A percentile compares a stretch with the other conserved stretches of the same genome.
These are phyloP conservation scores for Watsonalla cultraria DNA, from an alignment of 2,888 invertebrate genomes.

Conservation along the genomic window DNA sequence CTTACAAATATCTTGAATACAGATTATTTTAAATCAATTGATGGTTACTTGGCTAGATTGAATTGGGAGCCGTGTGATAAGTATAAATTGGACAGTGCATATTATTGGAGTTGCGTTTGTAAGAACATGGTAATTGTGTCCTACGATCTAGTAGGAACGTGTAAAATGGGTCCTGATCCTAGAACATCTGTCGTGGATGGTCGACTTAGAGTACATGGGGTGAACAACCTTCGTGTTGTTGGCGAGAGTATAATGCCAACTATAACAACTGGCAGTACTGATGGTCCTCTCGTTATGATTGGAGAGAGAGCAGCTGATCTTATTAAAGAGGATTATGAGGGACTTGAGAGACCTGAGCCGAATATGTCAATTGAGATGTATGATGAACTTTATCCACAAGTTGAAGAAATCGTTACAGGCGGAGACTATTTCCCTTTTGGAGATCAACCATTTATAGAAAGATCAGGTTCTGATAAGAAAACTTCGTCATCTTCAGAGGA, in stretches of 20 bases:
- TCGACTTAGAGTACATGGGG: conserved; percentile 80
- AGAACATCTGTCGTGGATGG: conserved; percentile 63
- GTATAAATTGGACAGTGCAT: conserved; percentile 30
- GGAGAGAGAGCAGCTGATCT: conserved; percentile 87
- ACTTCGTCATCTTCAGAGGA: too few relatives aligned
- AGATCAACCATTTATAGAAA: too few relatives aligned
- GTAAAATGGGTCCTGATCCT: conserved; percentile 75
- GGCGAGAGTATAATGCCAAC: conserved; percentile 90
- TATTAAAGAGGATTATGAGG: conserved; percentile 74
- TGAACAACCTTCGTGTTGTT: conserved; percentile 81
- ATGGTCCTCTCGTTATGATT: conserved; percentile 88
- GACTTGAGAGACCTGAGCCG: neutral
- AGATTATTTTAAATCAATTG: conserved; percentile 37
- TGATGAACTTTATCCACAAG: neutral
- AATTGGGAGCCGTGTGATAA: conserved; percentile 37
- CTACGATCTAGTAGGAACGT: conserved; percentile 84
- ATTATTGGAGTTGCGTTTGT: conserved; percentile 49
- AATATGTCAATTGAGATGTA: neutral
- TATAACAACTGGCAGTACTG: conserved; percentile 87
- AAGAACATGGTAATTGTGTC: conserved; percentile 72
- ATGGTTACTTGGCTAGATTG: conserved; percentile 36
- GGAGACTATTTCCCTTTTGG: too few relatives aligned
- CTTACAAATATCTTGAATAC: conserved; percentile 31
- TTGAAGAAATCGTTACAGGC: too few relatives aligned
- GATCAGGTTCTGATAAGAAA: too few relatives aligned